Base-by-base conservation (phyloP, 2,888 invertebrate genomes). In the Aphidius colemani region DNA sequence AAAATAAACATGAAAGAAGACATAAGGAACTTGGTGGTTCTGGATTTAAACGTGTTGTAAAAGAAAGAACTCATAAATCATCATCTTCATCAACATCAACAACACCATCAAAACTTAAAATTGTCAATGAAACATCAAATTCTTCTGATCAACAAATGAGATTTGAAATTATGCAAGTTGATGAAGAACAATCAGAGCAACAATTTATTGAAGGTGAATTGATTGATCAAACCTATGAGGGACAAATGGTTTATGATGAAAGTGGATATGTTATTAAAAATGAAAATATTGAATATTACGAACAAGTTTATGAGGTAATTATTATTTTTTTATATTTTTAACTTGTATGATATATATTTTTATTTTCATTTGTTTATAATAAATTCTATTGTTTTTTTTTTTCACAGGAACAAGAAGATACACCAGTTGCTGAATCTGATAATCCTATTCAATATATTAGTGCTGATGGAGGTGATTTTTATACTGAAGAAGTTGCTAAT, bases 1-100 rank as follows among this genome's bases (percentile, higher is more conserved):
- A 81, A 49, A 82, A 82, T 63, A 82, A 82, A 53, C 82, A 82
- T 43, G 81, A 82, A 58, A 75, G 81, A 57, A 67, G 82, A 43
- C 82, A 82, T 57, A 82, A 81, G 53, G 76, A 75, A 60, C 73
- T 81, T n/a, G 82, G 82, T 0, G 82, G 82, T 0, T 71, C 77
- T n/a, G 82, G 82, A 40, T 82, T 82, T 61, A 82, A 82, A 64
- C 72, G 82, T 55, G 78, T 80, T 53, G 77, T 80, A 6, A 72
- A 76, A n/a, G 79, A 75, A 7, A 74, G 81, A 41, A 78, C 72
- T 18, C 78, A 75, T 53, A 73, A 72, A 10, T 58, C 69, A 3
- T 3, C 5, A 30, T 4, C 30, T 4, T 4, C 30, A 30, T 4
- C 30, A 30, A 5, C 30, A 30, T 30, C 30, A 30, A 5, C 30